Evolutionary conservation across 2,888 invertebrate species (phyloP), one percentile per base, ranked within the genome.

Genomic region (Caenorhabditis zanzibari): DNA sequence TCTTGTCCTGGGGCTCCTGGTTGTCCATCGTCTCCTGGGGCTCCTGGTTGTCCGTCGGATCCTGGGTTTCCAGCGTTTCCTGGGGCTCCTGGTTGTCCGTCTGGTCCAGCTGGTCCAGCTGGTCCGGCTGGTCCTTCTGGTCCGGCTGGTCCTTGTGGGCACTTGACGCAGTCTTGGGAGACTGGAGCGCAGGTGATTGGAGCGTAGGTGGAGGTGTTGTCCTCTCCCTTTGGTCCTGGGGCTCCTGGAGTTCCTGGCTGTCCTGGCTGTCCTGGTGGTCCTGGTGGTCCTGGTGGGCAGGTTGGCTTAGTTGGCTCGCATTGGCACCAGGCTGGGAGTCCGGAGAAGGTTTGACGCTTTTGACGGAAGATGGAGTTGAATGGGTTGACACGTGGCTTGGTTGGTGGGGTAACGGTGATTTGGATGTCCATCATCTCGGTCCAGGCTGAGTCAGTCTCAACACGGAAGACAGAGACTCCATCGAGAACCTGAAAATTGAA

Each of bases 401-500:
- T 84, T 54, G 92, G 91, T 41, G 91, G 91, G 35, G 90, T 88
- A 59, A 92, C 92, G 69, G 88, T 85, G 85, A 91, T 86, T 80
- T 91, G 91, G 69, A 91, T 86, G 83, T 91, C 90, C 90, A 91
- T 91, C 87, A 91, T 88, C 80, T 90, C 88, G 64, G 88, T 88
- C 91, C 91, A 91, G 41, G 90, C 91, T 61, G 89, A 85, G 84
- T 91, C 91, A 28, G 91, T 91, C 82, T 91, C 91, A n/a, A 88
- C 90, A 74, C 91, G 91, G 86, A 91, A 91, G 63, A 89, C 89
- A 80, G 84, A 83, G 71, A 91, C 91, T 69, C 90, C 90, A 76
- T 86, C 88, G 71, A 85, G 83, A 75, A 89, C 86, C 83, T 82
- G 49, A n/a, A 68, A 76, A 35, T 7, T 47, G 14, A 16, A 28